These are phyloP conservation scores for Marisa cornuarietis DNA, from an alignment of 1,140 invertebrate genomes.

Conservation along the genomic window DNA sequence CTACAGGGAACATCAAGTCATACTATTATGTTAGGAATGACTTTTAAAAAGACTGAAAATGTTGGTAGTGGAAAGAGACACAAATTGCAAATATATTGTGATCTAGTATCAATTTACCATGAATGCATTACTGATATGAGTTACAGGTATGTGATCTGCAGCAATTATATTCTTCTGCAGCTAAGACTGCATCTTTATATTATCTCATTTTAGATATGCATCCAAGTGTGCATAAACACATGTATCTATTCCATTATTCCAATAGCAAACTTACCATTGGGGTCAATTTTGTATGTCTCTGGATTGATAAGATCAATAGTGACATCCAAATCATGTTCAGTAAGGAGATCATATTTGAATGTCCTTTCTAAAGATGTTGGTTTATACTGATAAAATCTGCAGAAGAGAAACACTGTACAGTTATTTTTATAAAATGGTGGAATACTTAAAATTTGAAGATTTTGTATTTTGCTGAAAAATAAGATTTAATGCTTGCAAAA, in stretches of 20 bases:
- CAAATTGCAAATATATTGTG: no score
- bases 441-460: not conserved
- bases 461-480: not conserved
- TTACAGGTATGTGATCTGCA: no score
- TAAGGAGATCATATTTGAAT: conserved; percentile 95
- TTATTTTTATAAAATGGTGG: not conserved
- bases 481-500: not conserved
- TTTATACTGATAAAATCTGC: conserved; percentile 94
- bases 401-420: conserved; percentile 32
- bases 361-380: conserved; percentile 88
- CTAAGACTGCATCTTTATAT: no score
- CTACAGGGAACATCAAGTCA: not conserved
- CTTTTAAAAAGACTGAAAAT: not conserved
- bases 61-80: no score
- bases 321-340: conserved; percentile 96
- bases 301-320: conserved; percentile 96
- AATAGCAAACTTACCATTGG: conserved; percentile 47
- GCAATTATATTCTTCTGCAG: no score
- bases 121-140: no score
- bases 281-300: conserved; percentile 83
- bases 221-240: no score
- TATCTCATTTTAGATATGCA: no score
- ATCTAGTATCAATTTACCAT: no score
- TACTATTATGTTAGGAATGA: not conserved
- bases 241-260: no score